Conservation (phyloP, 2,888 invertebrate genomes). For the Drepana falcataria region DNA sequence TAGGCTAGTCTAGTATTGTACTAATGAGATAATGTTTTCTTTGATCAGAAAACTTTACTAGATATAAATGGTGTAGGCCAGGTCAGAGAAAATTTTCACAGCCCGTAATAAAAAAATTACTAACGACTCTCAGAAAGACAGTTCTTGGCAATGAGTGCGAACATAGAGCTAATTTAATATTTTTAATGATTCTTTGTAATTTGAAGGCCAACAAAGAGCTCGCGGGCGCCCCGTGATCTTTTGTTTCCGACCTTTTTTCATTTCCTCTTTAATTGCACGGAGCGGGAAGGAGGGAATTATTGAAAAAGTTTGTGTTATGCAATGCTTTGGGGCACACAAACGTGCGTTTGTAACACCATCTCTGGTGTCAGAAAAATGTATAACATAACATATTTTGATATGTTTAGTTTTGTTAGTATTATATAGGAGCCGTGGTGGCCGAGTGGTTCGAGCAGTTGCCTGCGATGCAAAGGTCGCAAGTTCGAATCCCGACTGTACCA, state of each 20-base stretch:
- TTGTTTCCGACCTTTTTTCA: constrained; percentile 33
- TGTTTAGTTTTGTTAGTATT: too few relatives aligned
- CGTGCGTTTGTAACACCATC: constrained; percentile 19
- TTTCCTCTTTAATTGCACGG: constrained; percentile 47
- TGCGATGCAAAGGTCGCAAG: too few relatives aligned
- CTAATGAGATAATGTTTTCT: too few relatives aligned
- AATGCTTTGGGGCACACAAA: constrained; percentile 19
- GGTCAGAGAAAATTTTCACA: background rate
- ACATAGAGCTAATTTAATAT: constrained; percentile 27
- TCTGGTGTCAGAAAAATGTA: too few relatives aligned
- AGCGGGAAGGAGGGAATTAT: constrained; percentile 52
- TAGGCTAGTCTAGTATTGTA: too few relatives aligned
- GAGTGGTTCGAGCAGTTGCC: too few relatives aligned
- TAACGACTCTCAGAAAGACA: background rate
- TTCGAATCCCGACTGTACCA: too few relatives aligned
- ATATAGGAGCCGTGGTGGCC: too few relatives aligned
- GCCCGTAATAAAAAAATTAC: background rate
- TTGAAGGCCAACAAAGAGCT: constrained; percentile 22
- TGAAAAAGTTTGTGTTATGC: constrained; percentile 53
- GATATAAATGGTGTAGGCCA: too few relatives aligned
- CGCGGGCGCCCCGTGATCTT: constrained; percentile 21
- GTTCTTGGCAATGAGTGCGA: background rate
- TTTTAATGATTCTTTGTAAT: constrained; percentile 32
- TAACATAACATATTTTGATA: too few relatives aligned
- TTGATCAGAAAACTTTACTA: too few relatives aligned